phyloP scores from a whole-genome alignment of 1,140 invertebrate species.

The Steinernema feltiae region DNA sequence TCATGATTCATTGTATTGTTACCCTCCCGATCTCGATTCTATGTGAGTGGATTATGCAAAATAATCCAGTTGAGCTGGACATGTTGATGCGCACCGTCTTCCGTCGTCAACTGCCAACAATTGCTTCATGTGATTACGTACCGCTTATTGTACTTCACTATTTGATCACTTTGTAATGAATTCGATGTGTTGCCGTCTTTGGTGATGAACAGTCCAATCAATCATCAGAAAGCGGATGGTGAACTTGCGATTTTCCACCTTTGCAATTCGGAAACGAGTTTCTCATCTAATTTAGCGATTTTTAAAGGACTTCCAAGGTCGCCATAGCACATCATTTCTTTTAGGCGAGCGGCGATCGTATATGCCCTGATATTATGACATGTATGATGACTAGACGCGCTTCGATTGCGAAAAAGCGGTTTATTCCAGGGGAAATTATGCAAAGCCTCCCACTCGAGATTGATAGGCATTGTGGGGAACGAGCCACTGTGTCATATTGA shows the following conservation, averaged over 20 bases:
- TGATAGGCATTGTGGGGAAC: background rate
- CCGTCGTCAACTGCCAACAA: background rate
- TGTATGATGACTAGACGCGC: background rate
- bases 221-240: background rate
- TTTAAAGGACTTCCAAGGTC: slow-evolving; percentile 3
- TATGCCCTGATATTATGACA: background rate
- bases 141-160: too few species aligned
- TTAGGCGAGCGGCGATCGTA: background rate
- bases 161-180: too few species aligned
- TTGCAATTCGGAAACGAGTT: background rate
- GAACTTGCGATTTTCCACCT: slow-evolving; percentile 4
- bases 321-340: background rate
- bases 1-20: background rate
- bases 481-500: too few species aligned
- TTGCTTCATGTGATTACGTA: too few species aligned
- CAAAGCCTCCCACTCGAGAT: background rate
- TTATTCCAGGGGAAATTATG: background rate
- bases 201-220: background rate
- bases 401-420: background rate
- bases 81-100: background rate
- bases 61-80: background rate
- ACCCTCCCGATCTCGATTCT: background rate
- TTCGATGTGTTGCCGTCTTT: too few species aligned
- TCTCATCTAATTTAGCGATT: background rate
- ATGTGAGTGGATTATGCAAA: background rate